Conservation (phyloP, 2,797 vertebrate genomes). For the Coluber constrictor region DNA sequence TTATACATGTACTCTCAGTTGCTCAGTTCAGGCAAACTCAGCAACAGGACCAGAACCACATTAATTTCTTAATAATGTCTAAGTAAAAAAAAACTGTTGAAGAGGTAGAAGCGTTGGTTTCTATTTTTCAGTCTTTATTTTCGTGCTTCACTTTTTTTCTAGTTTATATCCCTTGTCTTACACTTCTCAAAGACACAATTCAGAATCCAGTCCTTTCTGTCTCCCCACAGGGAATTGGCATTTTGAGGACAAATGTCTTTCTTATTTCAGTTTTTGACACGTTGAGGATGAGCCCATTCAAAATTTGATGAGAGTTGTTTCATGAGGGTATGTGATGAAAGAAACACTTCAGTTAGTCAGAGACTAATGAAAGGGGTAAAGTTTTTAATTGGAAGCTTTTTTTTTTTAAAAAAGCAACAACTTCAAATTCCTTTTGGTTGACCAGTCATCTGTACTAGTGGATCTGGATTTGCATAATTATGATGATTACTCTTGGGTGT, state of each 20-base stretch:
- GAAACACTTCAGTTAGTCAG: not conserved
- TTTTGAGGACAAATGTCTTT: not conserved
- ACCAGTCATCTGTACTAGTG: not conserved
- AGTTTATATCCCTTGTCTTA: not conserved
- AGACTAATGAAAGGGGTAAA: not conserved
- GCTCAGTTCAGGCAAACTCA: not conserved
- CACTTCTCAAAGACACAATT: not conserved
- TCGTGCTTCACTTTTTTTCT: not conserved
- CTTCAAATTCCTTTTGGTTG: not conserved
- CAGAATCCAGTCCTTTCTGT: not conserved
- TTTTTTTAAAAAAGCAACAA: not conserved
- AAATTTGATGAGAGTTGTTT: not conserved
- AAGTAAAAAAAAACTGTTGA: not conserved
- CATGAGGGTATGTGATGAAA: not conserved
- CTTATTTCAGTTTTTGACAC: not conserved
- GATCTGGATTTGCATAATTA: not conserved
- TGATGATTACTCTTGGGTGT: not conserved
- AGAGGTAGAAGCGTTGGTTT: not conserved
- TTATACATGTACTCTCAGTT: not conserved
- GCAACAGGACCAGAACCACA: not conserved
- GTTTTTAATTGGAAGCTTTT: not conserved
- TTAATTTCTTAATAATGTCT: not conserved
- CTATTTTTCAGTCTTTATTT: not conserved
- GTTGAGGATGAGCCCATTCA: not conserved
- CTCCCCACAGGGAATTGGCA: not conserved